Evolutionary conservation across 1,140 invertebrate species (phyloP).

Genomic region (Papilio glaucus): DNA sequence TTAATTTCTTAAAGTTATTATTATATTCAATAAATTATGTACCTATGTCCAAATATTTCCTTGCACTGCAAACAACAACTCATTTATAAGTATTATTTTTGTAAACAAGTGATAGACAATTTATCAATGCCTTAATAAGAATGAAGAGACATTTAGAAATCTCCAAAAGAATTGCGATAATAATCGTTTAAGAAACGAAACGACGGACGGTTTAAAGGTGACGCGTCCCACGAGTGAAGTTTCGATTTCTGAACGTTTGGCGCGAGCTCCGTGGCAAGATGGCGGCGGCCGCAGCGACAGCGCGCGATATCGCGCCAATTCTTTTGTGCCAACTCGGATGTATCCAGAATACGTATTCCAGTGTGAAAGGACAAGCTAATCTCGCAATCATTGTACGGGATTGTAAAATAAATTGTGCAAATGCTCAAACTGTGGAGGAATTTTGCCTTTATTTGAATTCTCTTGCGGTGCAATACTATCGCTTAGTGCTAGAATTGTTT

Average conservation of each 20-base stretch:
- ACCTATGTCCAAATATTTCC: neutral
- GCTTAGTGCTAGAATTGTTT: slow-evolving; percentile 27
- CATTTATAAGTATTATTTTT: slow-evolving; percentile 15
- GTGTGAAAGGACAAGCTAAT: slow-evolving; percentile 77
- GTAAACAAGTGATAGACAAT: slow-evolving; percentile 1
- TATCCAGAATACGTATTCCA: slow-evolving; percentile 68
- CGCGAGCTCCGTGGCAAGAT: slow-evolving; percentile 67
- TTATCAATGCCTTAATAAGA: slow-evolving; percentile 9
- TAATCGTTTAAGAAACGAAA: slow-evolving; percentile 47
- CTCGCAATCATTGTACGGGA: slow-evolving; percentile 66
- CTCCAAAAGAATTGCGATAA: slow-evolving; percentile 39
- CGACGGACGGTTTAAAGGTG: slow-evolving; percentile 45
- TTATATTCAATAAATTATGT: neutral
- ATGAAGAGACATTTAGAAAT: neutral
- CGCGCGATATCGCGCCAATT: slow-evolving; percentile 75
- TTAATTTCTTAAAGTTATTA: too few relatives aligned
- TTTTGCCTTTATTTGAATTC: slow-evolving; percentile 49
- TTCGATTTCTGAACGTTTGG: slow-evolving; percentile 74
- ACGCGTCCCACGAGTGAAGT: slow-evolving; percentile 63
- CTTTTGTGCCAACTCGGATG: slow-evolving; percentile 73
- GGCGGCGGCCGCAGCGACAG: slow-evolving; percentile 69
- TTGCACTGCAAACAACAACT: neutral
- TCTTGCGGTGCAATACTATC: slow-evolving; percentile 27
- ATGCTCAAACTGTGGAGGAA: slow-evolving; percentile 45
- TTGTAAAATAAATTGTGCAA: slow-evolving; percentile 62